These are phyloP conservation scores for Halcyon chelicuti DNA, from an alignment of 2,797 vertebrate species.

Conservation along the genomic window DNA sequence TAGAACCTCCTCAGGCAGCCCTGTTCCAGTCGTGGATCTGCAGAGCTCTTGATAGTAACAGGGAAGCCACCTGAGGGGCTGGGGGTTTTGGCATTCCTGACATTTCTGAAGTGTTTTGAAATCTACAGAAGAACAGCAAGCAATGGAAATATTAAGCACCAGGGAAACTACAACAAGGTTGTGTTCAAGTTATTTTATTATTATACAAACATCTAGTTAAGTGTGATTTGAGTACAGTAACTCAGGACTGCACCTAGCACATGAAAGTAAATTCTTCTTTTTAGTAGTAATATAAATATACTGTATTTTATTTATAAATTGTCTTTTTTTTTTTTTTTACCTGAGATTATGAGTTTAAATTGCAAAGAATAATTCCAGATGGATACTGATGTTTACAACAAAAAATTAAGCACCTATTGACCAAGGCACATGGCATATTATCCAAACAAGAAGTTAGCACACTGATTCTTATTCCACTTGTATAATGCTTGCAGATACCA, in stretches of 20 bases:
- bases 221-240: not conserved
- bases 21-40: not conserved
- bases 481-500: not conserved
- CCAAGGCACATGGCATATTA: not conserved
- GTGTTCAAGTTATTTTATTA: not conserved
- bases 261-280: not conserved
- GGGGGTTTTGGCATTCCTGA: not conserved
- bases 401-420: not conserved
- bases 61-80: not conserved
- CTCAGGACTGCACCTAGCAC: not conserved
- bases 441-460: not conserved
- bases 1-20: not conserved
- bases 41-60: not conserved
- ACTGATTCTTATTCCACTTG: not conserved
- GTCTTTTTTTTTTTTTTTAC: conserved; percentile 61
- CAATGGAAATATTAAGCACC: not conserved
- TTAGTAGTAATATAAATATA: not conserved
- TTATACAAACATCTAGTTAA: not conserved
- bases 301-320: conserved; percentile 30
- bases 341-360: conserved; percentile 83
- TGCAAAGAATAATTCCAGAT: conserved; percentile 77
- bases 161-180: not conserved
- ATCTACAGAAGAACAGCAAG: not conserved
- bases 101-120: not conserved
- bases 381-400: conserved; percentile 75